These are phyloP conservation scores for Indri indri DNA, from an alignment of 2,113 vertebrate genomes.

Conservation along the genomic window DNA sequence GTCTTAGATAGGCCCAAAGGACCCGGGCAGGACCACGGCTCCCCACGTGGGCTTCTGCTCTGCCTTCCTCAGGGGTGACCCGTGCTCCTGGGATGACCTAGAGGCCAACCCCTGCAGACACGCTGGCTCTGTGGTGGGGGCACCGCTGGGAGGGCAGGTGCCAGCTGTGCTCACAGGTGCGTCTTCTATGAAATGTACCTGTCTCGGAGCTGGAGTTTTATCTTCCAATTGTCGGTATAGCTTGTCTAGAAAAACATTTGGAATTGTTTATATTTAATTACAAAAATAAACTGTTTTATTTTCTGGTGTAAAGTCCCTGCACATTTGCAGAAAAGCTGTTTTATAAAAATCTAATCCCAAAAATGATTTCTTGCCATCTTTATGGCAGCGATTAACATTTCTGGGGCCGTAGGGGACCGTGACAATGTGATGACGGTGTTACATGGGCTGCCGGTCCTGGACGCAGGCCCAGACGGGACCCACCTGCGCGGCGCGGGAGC, in stretches of 20 bases:
- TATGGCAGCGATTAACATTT: neutral
- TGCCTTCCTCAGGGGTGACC: too few relatives aligned
- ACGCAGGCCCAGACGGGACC: fast-evolving
- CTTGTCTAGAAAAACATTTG: neutral
- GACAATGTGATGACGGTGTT: neutral
- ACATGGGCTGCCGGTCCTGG: neutral
- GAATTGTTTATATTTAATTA: neutral
- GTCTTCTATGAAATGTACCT: fast-evolving
- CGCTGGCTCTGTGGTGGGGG: neutral
- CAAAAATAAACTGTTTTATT: conserved; percentile 37
- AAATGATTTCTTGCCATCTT: fast-evolving
- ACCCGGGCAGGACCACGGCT: neutral
- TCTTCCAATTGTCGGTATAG: neutral
- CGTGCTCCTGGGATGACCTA: neutral
- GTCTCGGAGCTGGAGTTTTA: neutral
- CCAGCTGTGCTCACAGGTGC: fast-evolving
- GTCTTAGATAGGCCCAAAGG: neutral
- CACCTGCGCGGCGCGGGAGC: neutral
- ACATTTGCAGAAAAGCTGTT: neutral
- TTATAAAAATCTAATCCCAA: neutral
- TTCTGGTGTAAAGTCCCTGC: neutral
- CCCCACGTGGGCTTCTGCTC: neutral
- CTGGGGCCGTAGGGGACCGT: neutral
- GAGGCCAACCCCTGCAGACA: neutral
- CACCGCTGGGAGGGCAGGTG: neutral